These are phyloP conservation scores for Phylloscopus trochiloides DNA, from an alignment of 2,113 vertebrate genomes.

Conservation along the genomic window DNA sequence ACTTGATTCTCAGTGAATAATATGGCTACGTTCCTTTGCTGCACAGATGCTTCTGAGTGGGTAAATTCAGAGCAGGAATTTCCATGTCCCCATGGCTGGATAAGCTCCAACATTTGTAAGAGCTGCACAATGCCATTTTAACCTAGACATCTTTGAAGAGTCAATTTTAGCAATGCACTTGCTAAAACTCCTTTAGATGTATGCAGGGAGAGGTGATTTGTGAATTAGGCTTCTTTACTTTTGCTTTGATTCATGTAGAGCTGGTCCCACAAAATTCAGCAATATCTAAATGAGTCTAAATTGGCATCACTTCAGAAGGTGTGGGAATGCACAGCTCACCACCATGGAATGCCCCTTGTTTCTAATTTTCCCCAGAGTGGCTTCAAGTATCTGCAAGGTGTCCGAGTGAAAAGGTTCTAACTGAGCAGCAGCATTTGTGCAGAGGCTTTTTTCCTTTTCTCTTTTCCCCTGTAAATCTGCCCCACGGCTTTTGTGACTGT, in stretches of 20 bases:
- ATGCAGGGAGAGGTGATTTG: neutral
- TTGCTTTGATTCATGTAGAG: neutral
- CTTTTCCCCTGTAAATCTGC: neutral
- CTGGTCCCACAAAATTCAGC: neutral
- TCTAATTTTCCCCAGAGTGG: neutral
- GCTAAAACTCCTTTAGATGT: neutral
- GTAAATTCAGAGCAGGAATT: neutral
- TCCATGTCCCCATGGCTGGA: neutral
- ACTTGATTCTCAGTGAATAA: neutral
- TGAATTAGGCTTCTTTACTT: neutral
- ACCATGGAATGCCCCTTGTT: neutral
- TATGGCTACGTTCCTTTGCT: neutral
- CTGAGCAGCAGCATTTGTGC: neutral
- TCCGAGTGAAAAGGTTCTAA: neutral
- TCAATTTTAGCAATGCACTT: neutral
- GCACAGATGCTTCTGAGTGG: neutral
- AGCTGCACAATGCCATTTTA: neutral
- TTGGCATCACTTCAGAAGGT: neutral
- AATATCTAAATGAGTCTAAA: neutral
- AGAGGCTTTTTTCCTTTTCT: neutral
- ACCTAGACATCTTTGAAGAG: neutral
- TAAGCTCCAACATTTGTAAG: neutral
- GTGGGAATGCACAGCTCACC: neutral
- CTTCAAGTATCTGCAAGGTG: neutral
- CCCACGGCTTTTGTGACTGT: neutral